Percentiles rank a stretch among this genome's conserved stretches.
Evolutionary conservation across 2,888 invertebrate genomes (phyloP).

Genomic region (Epirrita christyi): DNA sequence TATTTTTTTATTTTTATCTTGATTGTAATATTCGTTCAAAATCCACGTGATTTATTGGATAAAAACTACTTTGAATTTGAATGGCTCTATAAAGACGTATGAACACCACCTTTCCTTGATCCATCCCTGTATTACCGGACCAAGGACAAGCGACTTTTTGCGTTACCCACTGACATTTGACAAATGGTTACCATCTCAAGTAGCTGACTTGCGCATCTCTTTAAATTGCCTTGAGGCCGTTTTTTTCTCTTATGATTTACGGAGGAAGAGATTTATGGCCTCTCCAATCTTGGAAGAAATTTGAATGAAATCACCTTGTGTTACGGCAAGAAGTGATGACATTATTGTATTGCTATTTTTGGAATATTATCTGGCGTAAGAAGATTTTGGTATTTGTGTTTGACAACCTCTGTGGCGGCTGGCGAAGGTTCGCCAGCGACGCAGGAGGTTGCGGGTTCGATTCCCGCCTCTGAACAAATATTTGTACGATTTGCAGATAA

Average conservation of each 20-base stretch:
- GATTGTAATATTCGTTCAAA: too few species aligned
- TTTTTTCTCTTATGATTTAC: slow-evolving; percentile 40
- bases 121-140: not conserved
- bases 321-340: not conserved
- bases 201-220: slow-evolving; percentile 51
- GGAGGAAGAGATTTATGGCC: slow-evolving; percentile 32
- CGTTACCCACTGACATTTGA: slow-evolving; percentile 45
- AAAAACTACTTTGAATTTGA: too few species aligned
- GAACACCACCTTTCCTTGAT: not conserved
- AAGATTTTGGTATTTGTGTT: too few species aligned
- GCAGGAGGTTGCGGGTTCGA: too few species aligned
- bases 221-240: slow-evolving; percentile 39
- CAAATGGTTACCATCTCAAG: slow-evolving; percentile 46
- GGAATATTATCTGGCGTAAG: too few species aligned
- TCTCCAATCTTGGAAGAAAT: slow-evolving; percentile 26
- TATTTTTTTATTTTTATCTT: too few species aligned
- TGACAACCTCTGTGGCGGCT: too few species aligned
- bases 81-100: not conserved
- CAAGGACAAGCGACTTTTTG: slow-evolving; percentile 41
- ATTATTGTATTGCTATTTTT: not conserved
- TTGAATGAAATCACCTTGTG: slow-evolving; percentile 32
- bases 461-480: too few species aligned
- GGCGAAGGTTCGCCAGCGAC: too few species aligned
- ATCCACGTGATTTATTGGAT: too few species aligned
- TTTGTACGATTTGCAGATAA: too few species aligned